Evolutionary conservation across 2,797 vertebrate genomes (phyloP).

Genomic region (Lophotriccus pileatus): DNA sequence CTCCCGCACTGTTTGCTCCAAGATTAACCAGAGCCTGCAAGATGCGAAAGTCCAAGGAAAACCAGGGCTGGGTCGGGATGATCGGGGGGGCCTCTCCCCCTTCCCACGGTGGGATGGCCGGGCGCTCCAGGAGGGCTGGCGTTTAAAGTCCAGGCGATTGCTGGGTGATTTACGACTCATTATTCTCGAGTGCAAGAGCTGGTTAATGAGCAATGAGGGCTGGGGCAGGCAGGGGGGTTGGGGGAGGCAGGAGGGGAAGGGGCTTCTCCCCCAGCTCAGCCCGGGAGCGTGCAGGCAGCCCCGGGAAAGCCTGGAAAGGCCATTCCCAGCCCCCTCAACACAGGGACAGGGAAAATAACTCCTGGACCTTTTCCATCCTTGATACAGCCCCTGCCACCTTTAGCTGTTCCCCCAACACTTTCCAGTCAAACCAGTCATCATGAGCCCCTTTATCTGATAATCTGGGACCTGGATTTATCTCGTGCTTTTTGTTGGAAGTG

Average conservation of each 20-base stretch:
- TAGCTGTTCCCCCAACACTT: background rate
- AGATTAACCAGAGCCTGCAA: constrained; percentile 24
- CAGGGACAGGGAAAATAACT: background rate
- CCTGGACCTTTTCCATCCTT: background rate
- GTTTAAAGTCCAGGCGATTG: constrained; percentile 35
- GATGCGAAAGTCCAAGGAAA: constrained; percentile 50
- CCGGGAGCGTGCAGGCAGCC: background rate
- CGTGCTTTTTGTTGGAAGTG: background rate
- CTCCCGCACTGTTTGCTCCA: constrained; percentile 23
- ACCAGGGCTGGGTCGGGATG: fast-evolving
- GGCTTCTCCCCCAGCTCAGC: background rate
- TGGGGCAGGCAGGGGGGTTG: background rate
- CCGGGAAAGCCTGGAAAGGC: background rate
- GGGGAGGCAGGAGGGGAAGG: background rate
- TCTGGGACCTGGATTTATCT: background rate
- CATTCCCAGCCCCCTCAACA: background rate
- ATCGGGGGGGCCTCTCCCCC: background rate
- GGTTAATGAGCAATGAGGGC: constrained; percentile 63
- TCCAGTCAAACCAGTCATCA: background rate
- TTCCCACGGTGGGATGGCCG: background rate
- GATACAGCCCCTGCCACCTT: background rate
- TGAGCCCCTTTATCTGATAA: background rate
- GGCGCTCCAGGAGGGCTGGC: background rate
- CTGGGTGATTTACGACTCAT: constrained; percentile 29
- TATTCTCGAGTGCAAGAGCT: background rate